These are phyloP conservation scores for Proisotoma minuta DNA, from an alignment of 2,888 invertebrate species.

Conservation along the genomic window DNA sequence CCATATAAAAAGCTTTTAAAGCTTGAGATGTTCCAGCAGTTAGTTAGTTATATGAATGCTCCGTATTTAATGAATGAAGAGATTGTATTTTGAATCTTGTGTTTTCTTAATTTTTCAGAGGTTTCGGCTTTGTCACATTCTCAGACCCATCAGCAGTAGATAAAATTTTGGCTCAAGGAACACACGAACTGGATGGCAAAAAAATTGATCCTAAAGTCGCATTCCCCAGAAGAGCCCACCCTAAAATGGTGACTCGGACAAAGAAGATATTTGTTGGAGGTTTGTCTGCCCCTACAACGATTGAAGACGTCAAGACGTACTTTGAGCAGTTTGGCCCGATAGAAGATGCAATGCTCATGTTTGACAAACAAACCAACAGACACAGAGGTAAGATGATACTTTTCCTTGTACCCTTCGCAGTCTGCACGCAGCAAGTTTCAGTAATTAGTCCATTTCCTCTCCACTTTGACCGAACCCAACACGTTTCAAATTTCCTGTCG, in stretches of 20 bases:
- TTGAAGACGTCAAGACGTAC: conserved; percentile 99
- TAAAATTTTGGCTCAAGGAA: conserved; percentile 96
- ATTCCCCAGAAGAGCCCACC: conserved; percentile 97
- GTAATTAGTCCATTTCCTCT: too few species aligned
- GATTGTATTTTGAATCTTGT: too few species aligned
- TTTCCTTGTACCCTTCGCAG: too few species aligned
- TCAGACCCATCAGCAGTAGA: conserved; percentile 97
- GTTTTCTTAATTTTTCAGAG: conserved; percentile 67
- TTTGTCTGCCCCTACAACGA: conserved; percentile 96
- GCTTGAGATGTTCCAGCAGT: too few species aligned
- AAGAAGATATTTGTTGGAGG: conserved; percentile 99
- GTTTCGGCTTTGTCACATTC: conserved; percentile 99
- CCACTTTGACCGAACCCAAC: too few species aligned
- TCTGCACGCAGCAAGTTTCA: too few species aligned
- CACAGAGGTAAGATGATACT: conserved; percentile 99
- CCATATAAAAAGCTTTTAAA: too few species aligned
- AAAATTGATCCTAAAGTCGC: conserved; percentile 99
- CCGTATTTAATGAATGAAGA: too few species aligned
- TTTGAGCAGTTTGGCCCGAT: conserved; percentile 99
- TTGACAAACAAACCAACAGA: conserved; percentile 99
- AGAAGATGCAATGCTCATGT: conserved; percentile 99
- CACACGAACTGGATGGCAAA: conserved; percentile 99
- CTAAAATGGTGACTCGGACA: conserved; percentile 99
- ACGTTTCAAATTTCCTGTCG: too few species aligned
- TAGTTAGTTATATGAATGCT: too few species aligned